Base-by-base conservation (phyloP, 2,797 vertebrate species). In the Gambusia yucatana region DNA sequence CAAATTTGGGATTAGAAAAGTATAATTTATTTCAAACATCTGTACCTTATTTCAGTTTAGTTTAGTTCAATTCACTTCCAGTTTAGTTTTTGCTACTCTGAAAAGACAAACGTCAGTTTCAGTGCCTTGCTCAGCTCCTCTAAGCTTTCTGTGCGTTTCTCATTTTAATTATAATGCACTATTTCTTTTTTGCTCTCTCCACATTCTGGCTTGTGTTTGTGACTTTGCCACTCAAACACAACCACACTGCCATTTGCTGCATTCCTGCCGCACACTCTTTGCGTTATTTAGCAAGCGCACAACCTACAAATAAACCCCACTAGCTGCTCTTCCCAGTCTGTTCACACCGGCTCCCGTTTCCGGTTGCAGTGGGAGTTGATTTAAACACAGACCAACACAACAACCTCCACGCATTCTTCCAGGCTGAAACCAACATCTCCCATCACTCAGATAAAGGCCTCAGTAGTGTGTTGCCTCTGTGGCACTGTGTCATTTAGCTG, bases 401-500 rank as follows among this genome's bases (percentile, higher is more conserved):
- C 3, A 9, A 78, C 72, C 76, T 80, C 65, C 47, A 82, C 63
- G 75, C 86, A 88, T 88, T 92, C 77, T 83, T 91, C 79, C 65
- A 76, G 82, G 69, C 84, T 83, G 80, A 84, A 48, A 79, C 80
- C 73, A 52, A 28, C 77, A 73, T 77, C 72, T 86, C 73, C 84
- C 50, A n/a, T 76, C 36, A 20, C 75, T 82, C 84, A 47, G 78
- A 78, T 9, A 73, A 70, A 72, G 76, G 76, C 81, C 82, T 81
- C 36, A 16, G 73, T 72, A 69, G 69, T 86, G 78, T 59, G 17
- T 72, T 65, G 47, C 20, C 52, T 80, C 65, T 9, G 1, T 79
- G 39, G 48, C 77, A 57, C 78, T 63, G 75, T 88, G 85, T 89
- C 86, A 89, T 93, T 91, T 91, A 77, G 77, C 84, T 22, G 55